Percentiles rank a stretch among this genome's conserved stretches.
phyloP scores from a whole-genome alignment of 1,140 invertebrate genomes.

The Laodelphax striatellus region DNA sequence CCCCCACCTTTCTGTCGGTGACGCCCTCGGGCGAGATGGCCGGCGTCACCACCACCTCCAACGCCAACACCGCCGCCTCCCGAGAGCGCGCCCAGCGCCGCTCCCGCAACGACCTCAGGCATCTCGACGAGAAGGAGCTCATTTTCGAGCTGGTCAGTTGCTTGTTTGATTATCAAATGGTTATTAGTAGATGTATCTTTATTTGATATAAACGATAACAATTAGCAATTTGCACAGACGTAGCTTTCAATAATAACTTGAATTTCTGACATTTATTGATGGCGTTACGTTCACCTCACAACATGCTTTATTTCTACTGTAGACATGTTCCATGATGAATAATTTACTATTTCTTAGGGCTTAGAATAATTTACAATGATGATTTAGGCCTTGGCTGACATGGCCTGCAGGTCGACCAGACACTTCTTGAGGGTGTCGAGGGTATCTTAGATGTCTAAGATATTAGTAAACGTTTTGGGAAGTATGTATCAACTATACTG shows the following conservation, averaged over 20 bases:
- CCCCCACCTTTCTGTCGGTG: slow-evolving; percentile 71
- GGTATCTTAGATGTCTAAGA: too few species aligned
- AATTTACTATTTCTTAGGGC: too few species aligned
- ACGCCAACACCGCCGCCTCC: slow-evolving; percentile 15
- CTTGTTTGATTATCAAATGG: background rate
- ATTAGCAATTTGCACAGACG: too few species aligned
- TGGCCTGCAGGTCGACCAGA: slow-evolving; percentile 71
- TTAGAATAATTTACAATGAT: too few species aligned
- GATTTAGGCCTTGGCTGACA: slow-evolving; percentile 46
- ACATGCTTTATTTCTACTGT: too few species aligned
- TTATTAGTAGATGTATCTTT: too few species aligned
- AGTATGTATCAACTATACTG: too few species aligned
- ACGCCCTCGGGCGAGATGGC: slow-evolving; percentile 30
- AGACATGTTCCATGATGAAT: too few species aligned
- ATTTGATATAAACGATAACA: background rate
- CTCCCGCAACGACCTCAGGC: slow-evolving; percentile 69
- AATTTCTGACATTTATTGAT: too few species aligned
- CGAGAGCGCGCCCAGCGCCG: slow-evolving; percentile 39
- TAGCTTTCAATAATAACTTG: too few species aligned
- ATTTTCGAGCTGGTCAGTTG: slow-evolving; percentile 81
- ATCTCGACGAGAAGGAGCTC: slow-evolving; percentile 85
- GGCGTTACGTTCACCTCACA: too few species aligned
- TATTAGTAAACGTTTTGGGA: too few species aligned
- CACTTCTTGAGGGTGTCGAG: slow-evolving; percentile 76
- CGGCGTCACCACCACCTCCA: slow-evolving; percentile 15